These are phyloP conservation scores for Xylota segnis DNA, from an alignment of 2,888 invertebrate species.

Conservation along the genomic window DNA sequence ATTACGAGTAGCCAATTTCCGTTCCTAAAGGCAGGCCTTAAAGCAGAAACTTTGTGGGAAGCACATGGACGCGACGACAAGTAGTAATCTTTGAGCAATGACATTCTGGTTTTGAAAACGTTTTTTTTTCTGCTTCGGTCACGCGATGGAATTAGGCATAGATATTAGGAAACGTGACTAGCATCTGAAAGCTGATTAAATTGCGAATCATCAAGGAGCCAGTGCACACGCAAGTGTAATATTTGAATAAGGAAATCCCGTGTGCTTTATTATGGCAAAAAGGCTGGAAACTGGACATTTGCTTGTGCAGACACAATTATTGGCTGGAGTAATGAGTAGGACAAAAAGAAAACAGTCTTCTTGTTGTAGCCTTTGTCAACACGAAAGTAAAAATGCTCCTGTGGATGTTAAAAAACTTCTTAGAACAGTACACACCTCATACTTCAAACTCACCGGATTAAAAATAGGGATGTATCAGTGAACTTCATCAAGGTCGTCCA, in stretches of 20 bases:
- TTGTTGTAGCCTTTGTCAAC: too few species aligned
- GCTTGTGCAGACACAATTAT: neutral
- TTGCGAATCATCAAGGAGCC: slow-evolving; percentile 59
- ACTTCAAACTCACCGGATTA: too few species aligned
- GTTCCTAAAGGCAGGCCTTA: slow-evolving; percentile 27
- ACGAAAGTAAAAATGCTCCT: too few species aligned
- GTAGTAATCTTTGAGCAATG: slow-evolving; percentile 31
- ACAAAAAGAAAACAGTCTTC: too few species aligned
- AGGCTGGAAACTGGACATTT: neutral
- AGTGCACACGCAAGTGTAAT: slow-evolving; percentile 8
- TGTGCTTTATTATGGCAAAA: slow-evolving; percentile 1
- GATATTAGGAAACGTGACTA: slow-evolving; percentile 57
- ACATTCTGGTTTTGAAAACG: slow-evolving; percentile 1
- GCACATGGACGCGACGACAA: slow-evolving; percentile 5
- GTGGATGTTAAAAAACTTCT: too few species aligned
- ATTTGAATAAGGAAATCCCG: neutral
- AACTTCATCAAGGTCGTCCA: too few species aligned
- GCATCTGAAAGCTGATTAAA: slow-evolving; percentile 57
- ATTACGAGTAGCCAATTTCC: slow-evolving; percentile 72
- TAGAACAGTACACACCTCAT: too few species aligned
- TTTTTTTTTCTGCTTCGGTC: slow-evolving; percentile 27
- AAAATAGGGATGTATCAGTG: too few species aligned
- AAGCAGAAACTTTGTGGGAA: slow-evolving; percentile 39
- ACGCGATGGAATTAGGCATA: slow-evolving; percentile 55
- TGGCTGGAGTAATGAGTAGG: neutral